phyloP scores from a whole-genome alignment of 2,888 invertebrate species.

The Drosophila anomalipes region DNA sequence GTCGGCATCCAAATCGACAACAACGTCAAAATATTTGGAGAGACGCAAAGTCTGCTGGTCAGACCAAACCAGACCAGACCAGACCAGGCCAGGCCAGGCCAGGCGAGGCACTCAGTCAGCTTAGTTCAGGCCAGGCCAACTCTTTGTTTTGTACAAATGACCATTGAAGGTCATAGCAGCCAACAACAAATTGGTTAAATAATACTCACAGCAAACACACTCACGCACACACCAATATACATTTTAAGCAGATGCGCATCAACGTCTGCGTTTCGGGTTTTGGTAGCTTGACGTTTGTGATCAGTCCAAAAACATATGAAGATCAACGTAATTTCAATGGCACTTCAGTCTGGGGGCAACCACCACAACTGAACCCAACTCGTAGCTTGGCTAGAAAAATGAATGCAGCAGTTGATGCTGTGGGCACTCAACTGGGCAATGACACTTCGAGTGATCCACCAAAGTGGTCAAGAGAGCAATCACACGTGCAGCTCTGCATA shows the following conservation, averaged over 20 bases:
- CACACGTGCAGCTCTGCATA: slow-evolving; percentile 28
- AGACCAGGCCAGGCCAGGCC: slow-evolving; percentile 3
- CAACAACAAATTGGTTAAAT: slow-evolving; percentile 72
- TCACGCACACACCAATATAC: slow-evolving; percentile 21
- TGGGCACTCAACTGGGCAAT: slow-evolving; percentile 66
- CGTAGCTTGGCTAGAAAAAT: slow-evolving; percentile 57
- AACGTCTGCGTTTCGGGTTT: slow-evolving; percentile 27
- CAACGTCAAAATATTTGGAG: slow-evolving; percentile 75
- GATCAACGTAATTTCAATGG: slow-evolving; percentile 80
- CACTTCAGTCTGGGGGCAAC: slow-evolving; percentile 68
- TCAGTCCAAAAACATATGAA: slow-evolving; percentile 74
- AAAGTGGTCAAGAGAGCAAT: slow-evolving; percentile 51
- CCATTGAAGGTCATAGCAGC: slow-evolving; percentile 76
- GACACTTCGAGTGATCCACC: slow-evolving; percentile 68
- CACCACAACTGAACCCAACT: slow-evolving; percentile 45
- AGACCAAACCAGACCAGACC: slow-evolving; percentile 21
- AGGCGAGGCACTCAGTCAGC: slow-evolving; percentile 13
- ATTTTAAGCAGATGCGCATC: slow-evolving; percentile 64
- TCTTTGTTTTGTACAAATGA: slow-evolving; percentile 69
- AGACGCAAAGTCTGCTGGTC: slow-evolving; percentile 61
- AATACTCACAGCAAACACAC: slow-evolving; percentile 49
- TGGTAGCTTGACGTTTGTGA: slow-evolving; percentile 69
- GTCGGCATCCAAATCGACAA: slow-evolving; percentile 63
- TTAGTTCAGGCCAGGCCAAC: slow-evolving; percentile 39
- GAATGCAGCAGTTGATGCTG: slow-evolving; percentile 55